phyloP scores from a whole-genome alignment of 2,888 invertebrate genomes.

The Corbicula japonica region DNA sequence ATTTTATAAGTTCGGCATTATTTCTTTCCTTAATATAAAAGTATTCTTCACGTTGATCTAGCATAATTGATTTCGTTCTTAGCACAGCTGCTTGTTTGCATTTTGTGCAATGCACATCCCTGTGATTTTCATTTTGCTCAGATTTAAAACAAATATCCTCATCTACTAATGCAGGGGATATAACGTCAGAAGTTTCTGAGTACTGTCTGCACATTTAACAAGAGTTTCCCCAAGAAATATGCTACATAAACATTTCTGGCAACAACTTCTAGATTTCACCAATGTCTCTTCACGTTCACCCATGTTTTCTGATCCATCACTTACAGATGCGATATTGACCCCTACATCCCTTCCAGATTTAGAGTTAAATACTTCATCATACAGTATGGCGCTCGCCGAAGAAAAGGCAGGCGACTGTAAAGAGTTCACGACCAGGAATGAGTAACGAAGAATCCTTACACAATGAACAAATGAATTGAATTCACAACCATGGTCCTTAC shows the following conservation, averaged over 20 bases:
- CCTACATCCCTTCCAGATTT: background rate
- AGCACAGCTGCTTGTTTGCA: background rate
- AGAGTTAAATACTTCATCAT: background rate
- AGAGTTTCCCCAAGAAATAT: too few relatives aligned
- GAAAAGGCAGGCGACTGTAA: background rate
- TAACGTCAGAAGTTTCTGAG: background rate
- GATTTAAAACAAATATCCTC: background rate
- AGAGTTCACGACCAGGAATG: background rate
- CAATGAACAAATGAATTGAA: background rate
- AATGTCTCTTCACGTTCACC: too few relatives aligned
- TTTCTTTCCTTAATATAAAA: conserved; percentile 3
- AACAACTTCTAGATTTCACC: too few relatives aligned
- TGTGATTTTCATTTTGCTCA: background rate
- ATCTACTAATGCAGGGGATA: background rate
- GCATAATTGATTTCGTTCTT: background rate
- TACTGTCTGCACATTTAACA: too few relatives aligned
- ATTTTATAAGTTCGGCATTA: conserved; percentile 1
- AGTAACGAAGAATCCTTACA: background rate
- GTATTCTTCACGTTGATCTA: background rate
- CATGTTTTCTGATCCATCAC: too few relatives aligned
- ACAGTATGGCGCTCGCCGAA: background rate
- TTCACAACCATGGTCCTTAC: background rate
- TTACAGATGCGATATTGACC: too few relatives aligned
- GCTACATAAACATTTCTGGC: too few relatives aligned
- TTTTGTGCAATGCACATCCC: background rate